These are phyloP conservation scores for Crocodylus rhombifer DNA, from an alignment of 2,797 vertebrate species.

Conservation along the genomic window DNA sequence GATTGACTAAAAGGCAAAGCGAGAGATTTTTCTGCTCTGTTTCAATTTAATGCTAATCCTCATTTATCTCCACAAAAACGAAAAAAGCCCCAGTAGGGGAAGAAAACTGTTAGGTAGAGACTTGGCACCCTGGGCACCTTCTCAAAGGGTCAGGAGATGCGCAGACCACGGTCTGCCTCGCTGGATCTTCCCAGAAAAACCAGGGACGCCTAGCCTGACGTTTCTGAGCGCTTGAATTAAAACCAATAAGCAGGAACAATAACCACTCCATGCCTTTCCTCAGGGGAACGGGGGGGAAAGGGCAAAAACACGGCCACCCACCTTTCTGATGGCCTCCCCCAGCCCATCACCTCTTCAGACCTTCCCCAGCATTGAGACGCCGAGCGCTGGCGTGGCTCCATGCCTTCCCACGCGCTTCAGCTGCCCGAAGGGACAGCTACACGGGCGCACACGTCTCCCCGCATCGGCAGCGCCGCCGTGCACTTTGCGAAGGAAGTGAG, in stretches of 20 bases:
- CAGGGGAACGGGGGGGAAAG: not conserved
- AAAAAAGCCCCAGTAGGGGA: not conserved
- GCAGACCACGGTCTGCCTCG: not conserved
- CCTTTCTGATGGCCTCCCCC: no score
- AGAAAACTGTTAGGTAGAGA: not conserved
- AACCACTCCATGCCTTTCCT: not conserved
- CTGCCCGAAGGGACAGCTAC: not conserved
- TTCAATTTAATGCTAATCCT: not conserved
- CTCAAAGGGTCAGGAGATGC: no score
- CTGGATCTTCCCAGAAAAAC: not conserved
- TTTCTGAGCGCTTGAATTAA: not conserved
- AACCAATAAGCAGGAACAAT: not conserved
- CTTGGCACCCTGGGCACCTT: no score
- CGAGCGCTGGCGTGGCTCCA: not conserved
- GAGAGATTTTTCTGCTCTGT: not conserved
- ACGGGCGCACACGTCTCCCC: not conserved
- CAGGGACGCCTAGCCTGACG: not conserved
- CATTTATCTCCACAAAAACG: not conserved
- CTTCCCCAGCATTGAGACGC: no score
- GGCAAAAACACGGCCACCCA: not conserved
- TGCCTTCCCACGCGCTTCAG: not conserved
- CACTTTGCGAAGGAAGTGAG: not conserved
- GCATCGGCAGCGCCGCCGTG: not conserved
- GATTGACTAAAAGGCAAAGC: not conserved
- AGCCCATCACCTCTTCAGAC: no score